These are phyloP conservation scores for Halcyon smyrnensis DNA, from an alignment of 2,797 vertebrate genomes.

Conservation along the genomic window DNA sequence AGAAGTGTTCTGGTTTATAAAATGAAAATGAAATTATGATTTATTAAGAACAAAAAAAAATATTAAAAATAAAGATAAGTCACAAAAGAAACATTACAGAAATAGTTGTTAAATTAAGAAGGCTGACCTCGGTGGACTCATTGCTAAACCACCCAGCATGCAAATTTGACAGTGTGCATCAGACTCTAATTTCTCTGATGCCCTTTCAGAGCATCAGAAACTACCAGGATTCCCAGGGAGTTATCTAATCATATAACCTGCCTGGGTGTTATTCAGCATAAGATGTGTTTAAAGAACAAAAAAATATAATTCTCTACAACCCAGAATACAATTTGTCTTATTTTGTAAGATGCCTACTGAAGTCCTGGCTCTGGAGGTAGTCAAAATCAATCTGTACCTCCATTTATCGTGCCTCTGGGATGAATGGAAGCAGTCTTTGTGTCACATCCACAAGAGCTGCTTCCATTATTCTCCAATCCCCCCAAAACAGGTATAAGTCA, in stretches of 20 bases:
- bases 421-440: constrained; percentile 39
- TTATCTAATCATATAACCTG: neutral
- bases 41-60: neutral
- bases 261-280: constrained; percentile 7
- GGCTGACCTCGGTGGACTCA: neutral
- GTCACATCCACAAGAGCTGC: constrained; percentile 26
- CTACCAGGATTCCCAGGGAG: constrained; percentile 1
- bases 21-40: neutral
- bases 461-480: constrained; percentile 53
- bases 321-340: constrained; percentile 76
- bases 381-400: constrained; percentile 73
- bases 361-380: constrained; percentile 60
- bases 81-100: neutral
- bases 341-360: constrained; percentile 67
- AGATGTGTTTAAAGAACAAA: constrained; percentile 71
- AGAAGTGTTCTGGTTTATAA: neutral
- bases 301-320: constrained; percentile 57
- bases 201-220: neutral
- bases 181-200: neutral
- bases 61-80: neutral
- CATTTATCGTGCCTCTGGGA: constrained; percentile 69
- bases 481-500: constrained; percentile 39
- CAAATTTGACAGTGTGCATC: neutral
- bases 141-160: neutral
- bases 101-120: neutral